A percentile compares a stretch with the other conserved stretches of the same genome.
These are phyloP conservation scores for Drosophila paracracens DNA, from an alignment of 2,888 invertebrate species.

Conservation along the genomic window DNA sequence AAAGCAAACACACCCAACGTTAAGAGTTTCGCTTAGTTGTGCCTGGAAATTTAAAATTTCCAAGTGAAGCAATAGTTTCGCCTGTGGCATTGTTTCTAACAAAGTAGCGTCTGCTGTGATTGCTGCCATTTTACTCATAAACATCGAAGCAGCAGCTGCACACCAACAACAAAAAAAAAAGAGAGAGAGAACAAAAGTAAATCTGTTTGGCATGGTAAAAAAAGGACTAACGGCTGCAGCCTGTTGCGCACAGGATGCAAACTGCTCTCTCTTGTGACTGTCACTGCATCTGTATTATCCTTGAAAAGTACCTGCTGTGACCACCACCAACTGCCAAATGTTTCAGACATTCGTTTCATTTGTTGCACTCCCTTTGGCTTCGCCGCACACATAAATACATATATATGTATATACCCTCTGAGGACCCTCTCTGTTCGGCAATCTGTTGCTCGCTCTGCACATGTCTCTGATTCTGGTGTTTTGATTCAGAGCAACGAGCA, in stretches of 20 bases:
- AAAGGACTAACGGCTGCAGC: conserved; percentile 59
- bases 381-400: conserved; percentile 2
- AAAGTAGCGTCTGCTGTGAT: conserved; percentile 62
- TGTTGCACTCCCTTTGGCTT: conserved; percentile 45
- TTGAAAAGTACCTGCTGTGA: conserved; percentile 73
- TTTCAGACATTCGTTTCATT: conserved; percentile 68
- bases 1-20: conserved; percentile 45
- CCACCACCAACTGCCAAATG: conserved; percentile 64
- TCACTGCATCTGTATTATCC: conserved; percentile 54
- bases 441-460: conserved; percentile 76
- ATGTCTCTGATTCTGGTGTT: conserved; percentile 61
- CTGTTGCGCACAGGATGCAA: conserved; percentile 72
- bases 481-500: conserved; percentile 32
- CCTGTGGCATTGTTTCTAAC: conserved; percentile 34
- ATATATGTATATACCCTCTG: not conserved
- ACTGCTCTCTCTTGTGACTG: conserved; percentile 18
- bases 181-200: conserved; percentile 61
- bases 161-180: conserved; percentile 23
- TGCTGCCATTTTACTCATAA: conserved; percentile 64
- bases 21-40: conserved; percentile 6
- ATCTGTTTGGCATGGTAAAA: conserved; percentile 74
- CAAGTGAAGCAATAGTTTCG: conserved; percentile 29
- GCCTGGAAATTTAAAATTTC: conserved; percentile 18
- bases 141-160: conserved; percentile 53
- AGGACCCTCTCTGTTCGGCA: conserved; percentile 43